Evolutionary conservation across 2,113 vertebrate species (phyloP), one percentile per base, ranked within the genome.

Genomic region (Odocoileus hemionus): DNA sequence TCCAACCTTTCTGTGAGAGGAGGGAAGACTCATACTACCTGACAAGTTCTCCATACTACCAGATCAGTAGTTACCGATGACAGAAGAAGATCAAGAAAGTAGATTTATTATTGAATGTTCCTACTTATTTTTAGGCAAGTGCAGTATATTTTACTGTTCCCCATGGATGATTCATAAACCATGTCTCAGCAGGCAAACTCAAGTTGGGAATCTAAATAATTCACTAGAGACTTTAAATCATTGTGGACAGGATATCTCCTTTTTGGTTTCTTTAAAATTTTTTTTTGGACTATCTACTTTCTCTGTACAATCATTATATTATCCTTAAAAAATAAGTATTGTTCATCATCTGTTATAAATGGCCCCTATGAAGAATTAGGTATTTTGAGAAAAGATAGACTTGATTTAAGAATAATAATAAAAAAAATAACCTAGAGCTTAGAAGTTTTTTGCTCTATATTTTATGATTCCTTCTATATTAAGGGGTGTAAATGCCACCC

Each of bases 91-190:
- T 95, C 94, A 86, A 96, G 86, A 96, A 96, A 95, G 91, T 87
- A 93, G 93, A 98, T 96, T 95, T 96, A 97, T 96, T 96, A 91
- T 94, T 58, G 61, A 96, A 95, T 96, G 88, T 85, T 92, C 93
- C 70, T 94, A 74, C 36, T 86, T 97, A 96, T 96, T 98, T 98
- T 98, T 98, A 97, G 96, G 95, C 21, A 57, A 90, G 76, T 78
- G 88, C 19, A 93, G 54, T 91, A 30, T 97, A 83, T 97, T 97
- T 95, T 94, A 91, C 91, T 78, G 16, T 60, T 90, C 52, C 10
- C 61, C 39, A 58, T 82, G 50, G 97, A 64, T 96, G 95, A 98
- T 78, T 97, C 97, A 98, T 98, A 91, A 91, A 54, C 86, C 86
- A 86, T 89, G 61, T 91, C 64, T 95, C 67, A 86, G 57, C 91